Base-by-base conservation (phyloP, 2,888 invertebrate species). In the Parnassius orleans region DNA sequence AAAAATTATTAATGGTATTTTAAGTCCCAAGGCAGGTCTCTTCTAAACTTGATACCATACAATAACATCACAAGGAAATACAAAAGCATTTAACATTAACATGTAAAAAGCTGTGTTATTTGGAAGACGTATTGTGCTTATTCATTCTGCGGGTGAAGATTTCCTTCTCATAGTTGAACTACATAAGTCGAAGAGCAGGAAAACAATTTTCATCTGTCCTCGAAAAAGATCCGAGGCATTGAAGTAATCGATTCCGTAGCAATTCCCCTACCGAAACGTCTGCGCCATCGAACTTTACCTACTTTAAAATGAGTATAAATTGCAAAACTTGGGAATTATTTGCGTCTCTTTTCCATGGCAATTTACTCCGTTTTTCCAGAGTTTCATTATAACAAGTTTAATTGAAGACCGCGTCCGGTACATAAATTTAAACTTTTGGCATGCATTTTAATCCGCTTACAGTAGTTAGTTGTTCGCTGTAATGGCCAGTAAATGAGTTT, bases 371-470 rank as follows among this genome's bases (percentile, higher is more conserved):
- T 86, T 87, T 86, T 87, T 86, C 79, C 80, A 79, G 77, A 81
- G 83, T 86, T 87, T 85, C 83, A 84, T 87, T 86, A 83, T 84
- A 87, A 87, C 85, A 86, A 87, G 84, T 88, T 89, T 87, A 87
- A 89, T 90, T 87, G 87, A 87, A 88, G 87, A 86, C 84, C 84
- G 80, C 82, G 84, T 84, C 86, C 86, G 82, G 84, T 83, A 81
- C 83, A 84, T 88, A 87, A 87, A 89, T 89, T 87, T 83, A 81
- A 90, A 88, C 83, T 88, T 88, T 86, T 77, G 83, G 81, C 83
- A 80, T 87, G 88, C 84, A 87, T 87, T 89, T 88, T 86, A 87
- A 87, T 87, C 82, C 83, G 81, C 79, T 86, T 86, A 84, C 80
- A 77, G 81, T 80, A 84, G 85, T 84, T 83, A 80, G 80, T 77